Base-by-base conservation (phyloP, 2,888 invertebrate genomes). In the Timema cristinae region DNA sequence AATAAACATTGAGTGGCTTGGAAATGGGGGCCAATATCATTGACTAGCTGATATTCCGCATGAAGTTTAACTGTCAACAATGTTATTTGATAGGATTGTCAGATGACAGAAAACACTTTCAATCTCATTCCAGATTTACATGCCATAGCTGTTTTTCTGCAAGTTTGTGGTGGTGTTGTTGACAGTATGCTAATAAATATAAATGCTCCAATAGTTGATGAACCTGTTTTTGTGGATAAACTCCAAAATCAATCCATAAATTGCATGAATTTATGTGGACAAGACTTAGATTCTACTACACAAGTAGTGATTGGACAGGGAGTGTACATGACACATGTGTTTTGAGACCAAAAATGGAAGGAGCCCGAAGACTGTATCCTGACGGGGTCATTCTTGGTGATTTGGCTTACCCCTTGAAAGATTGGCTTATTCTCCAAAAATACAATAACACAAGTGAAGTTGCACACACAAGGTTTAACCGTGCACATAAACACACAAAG, bases 371-470 rank as follows among this genome's bases (percentile, higher is more conserved):
- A 59, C 63, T 11, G 47, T 7, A 47, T 32, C 63, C 63, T 16
- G 10, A 63, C 47, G 47, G 8, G 13, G 13, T 63, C 32, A 63
- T 63, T 47, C 47, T 63, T 32, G 63, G 63, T 11, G 47, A 63
- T 63, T 63, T 13, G 48, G 47, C 47, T 47, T 63, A 63, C 63
- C 47, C 63, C 13, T 63, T 63, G n/a, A 63, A 63, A 47, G 47
- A 63, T 7, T 32, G 63, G 63, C 32, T 63, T 9, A 63, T 63
- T 4, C 32, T 48, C 48, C 63, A 16, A n/a, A 59, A 59, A 16
- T n/a, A 59, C 9, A 59, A 59, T n/a, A 5, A 59, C 59, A 15
- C n/a, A 11, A 32, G 15, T n/a, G 59, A 59, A 8, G 59, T n/a
- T 59, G 59, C 59, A 5, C 59, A 59, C 32, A 59, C 59, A n/a